These are phyloP conservation scores for Beroe ovata DNA, from an alignment of 37 sponge, comb jelly and placozoan species.

Conservation along the genomic window DNA sequence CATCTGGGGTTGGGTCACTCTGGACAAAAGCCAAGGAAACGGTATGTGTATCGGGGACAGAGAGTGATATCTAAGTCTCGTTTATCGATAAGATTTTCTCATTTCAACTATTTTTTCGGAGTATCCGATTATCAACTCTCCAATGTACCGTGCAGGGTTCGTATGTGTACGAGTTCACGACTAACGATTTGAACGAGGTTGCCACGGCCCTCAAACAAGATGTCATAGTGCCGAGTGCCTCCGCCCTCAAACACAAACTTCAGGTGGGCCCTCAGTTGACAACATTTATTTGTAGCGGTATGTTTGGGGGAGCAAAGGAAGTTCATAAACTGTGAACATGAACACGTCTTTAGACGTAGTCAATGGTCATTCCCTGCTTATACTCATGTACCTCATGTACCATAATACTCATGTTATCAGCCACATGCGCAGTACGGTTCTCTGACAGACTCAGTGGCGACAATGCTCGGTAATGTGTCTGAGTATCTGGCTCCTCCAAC, in stretches of 20 bases:
- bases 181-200: slow-evolving; percentile 49
- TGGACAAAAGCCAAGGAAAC: slow-evolving; percentile 66
- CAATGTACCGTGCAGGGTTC: slow-evolving; percentile 33
- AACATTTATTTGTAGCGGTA: too few relatives aligned
- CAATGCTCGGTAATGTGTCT: slow-evolving; percentile 59
- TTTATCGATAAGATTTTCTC: too few relatives aligned
- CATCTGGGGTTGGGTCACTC: slow-evolving; percentile 19
- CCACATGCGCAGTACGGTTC: slow-evolving; percentile 62
- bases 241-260: slow-evolving; percentile 58
- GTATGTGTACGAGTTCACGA: slow-evolving; percentile 56
- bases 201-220: slow-evolving; percentile 1
- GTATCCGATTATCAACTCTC: too few relatives aligned
- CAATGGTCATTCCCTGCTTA: too few relatives aligned
- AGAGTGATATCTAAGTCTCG: too few relatives aligned
- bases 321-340: too few relatives aligned
- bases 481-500: slow-evolving; percentile 29
- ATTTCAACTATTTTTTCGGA: too few relatives aligned
- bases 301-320: too few relatives aligned
- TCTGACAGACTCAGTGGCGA: slow-evolving; percentile 59
- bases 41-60: slow-evolving; percentile 16
- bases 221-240: slow-evolving; percentile 36
- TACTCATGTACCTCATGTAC: too few relatives aligned
- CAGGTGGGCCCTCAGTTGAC: slow-evolving; percentile 14
- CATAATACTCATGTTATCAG: slow-evolving; percentile 3
- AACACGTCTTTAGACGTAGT: too few relatives aligned